Percentiles rank a stretch among this genome's conserved stretches.
These are phyloP conservation scores for Phallusia fumigata DNA, from an alignment of 23 tunicate species.

Conservation along the genomic window DNA sequence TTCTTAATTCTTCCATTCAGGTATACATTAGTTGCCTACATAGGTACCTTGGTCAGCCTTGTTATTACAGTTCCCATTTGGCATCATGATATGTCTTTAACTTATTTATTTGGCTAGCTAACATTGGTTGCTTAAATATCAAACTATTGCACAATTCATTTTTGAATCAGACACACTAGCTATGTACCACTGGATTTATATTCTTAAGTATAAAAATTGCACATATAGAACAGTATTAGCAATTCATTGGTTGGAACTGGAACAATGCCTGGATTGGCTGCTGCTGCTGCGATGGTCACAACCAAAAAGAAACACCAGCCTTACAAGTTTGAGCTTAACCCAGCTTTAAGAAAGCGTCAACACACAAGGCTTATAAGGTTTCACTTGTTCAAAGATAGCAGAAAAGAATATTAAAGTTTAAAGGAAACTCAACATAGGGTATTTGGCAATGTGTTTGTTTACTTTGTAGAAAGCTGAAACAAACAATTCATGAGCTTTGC, in stretches of 20 bases:
- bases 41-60: too few species aligned
- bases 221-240: slow-evolving; percentile 62
- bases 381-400: neutral
- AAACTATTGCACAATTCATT: too few species aligned
- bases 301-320: slow-evolving; percentile 49
- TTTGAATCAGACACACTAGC: too few species aligned
- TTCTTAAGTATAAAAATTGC: too few species aligned
- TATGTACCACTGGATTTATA: too few species aligned
- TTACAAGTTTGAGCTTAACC: slow-evolving; percentile 74
- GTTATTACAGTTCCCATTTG: too few species aligned
- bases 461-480: slow-evolving; percentile 69
- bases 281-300: slow-evolving; percentile 86
- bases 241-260: slow-evolving; percentile 58
- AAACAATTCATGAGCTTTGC: slow-evolving; percentile 80
- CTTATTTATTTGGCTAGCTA: too few species aligned
- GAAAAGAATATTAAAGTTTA: neutral
- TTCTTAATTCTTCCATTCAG: slow-evolving; percentile 39
- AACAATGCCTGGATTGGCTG: slow-evolving; percentile 77
- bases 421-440: neutral
- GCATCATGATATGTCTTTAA: too few species aligned
- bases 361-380: slow-evolving; percentile 71
- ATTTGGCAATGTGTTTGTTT: neutral
- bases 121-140: too few species aligned
- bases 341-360: slow-evolving; percentile 76
- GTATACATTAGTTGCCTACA: neutral